A percentile compares a stretch with the other conserved stretches of the same genome.
Conservation (phyloP, 2,888 invertebrate genomes). For the Eupelmus urozonus region DNA sequence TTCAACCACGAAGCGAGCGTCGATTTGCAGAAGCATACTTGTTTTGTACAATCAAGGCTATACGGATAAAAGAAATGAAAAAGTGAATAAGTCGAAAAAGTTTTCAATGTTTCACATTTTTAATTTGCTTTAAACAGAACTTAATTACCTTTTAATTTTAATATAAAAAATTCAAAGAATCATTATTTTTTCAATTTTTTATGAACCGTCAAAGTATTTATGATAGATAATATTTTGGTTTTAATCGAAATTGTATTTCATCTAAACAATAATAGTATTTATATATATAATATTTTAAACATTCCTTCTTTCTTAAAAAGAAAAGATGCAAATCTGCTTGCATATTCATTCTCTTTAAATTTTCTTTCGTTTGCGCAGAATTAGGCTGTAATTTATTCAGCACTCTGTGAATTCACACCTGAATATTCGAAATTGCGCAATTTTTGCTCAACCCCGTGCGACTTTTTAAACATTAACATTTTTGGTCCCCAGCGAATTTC, state of each 20-base stretch:
- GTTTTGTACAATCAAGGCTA: neutral
- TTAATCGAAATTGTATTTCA: too few species aligned
- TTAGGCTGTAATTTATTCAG: neutral
- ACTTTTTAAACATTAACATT: constrained; percentile 41
- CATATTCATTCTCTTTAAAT: too few species aligned
- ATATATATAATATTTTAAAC: too few species aligned
- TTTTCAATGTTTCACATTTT: neutral
- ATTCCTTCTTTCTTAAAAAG: too few species aligned
- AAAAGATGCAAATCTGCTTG: too few species aligned
- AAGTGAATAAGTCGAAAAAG: neutral
- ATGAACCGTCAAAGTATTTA: too few species aligned
- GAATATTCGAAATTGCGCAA: neutral
- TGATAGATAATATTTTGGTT: too few species aligned
- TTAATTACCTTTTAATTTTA: neutral
- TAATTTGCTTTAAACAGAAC: neutral
- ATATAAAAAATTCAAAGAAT: neutral
- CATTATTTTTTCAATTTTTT: too few species aligned
- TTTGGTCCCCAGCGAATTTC: too few species aligned
- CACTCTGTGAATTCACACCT: neutral
- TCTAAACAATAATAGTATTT: too few species aligned
- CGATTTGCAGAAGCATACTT: too few species aligned
- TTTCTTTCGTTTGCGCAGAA: neutral
- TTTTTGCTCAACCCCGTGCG: neutral
- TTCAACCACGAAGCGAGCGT: constrained; percentile 39
- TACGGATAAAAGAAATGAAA: neutral